Evolutionary conservation across 2,797 vertebrate genomes (phyloP), one percentile per base, ranked within the genome.

Genomic region (Chromis chromis): DNA sequence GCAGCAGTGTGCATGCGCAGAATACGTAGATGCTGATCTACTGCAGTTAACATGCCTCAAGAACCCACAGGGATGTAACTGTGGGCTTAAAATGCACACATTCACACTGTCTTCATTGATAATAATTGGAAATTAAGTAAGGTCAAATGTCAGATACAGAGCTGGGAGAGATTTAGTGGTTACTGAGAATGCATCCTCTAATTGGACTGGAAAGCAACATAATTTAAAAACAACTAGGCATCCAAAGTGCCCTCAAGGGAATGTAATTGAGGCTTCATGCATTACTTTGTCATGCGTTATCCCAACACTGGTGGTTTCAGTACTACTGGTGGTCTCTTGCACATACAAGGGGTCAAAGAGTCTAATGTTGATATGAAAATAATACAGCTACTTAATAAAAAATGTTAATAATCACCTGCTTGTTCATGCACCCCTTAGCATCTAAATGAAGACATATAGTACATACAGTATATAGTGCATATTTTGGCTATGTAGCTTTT

Each of bases 151-250:
- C 22, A 65, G 12, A 58, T n/a, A 25, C 36, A 61, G 12, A 36
- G 10, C 52, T 71, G 33, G 17, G 33, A 64, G 24, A 44, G 25
- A 25, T 75, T 65, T 53, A 9, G 22, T 48, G 48, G 54, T 69
- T 79, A 25, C 25, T 25, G 25, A 25, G 25, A 25, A 25, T n/a
- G n/a, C n/a, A 25, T 25, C 25, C 25, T 25, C 25, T 4, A 25
- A 25, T 25, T 25, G 2, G 25, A 25, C 25, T 2, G 10, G 33
- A 33, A 33, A 33, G 33, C 33, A 10, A 9, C 33, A 33, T 33
- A 9, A 33, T 33, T 33, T 33, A n/a, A 10, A 33, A 33, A 36
- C 33, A 36, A 36, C 10, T 36, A 11, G 10, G 12, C 33, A 36
- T 36, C 33, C 33, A 36, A 10, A 2, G 9, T 36, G 33, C 11